A percentile compares a stretch with the other conserved stretches of the same genome.
Evolutionary conservation across 2,797 vertebrate species (phyloP).

Genomic region (Sebastes minor): DNA sequence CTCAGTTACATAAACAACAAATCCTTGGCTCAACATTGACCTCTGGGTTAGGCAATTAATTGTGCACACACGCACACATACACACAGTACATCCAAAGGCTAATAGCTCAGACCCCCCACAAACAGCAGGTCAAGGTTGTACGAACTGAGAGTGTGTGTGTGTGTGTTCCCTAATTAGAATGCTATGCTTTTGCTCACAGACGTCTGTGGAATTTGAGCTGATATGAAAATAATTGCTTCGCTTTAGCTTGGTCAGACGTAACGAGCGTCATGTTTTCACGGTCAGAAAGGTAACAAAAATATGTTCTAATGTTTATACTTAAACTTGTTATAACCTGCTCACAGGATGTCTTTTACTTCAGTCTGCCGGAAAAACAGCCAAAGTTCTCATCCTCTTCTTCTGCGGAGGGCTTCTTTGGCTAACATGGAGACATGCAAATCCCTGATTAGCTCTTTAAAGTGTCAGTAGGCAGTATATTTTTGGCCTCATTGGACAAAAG

Average conservation of each 20-base stretch:
- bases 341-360: not conserved
- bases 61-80: constrained; percentile 5
- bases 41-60: constrained; percentile 52
- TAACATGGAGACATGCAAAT: constrained; percentile 22
- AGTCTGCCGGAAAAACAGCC: not conserved
- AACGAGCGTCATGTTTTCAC: constrained; percentile 42
- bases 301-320: constrained; percentile 15
- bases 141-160: constrained; percentile 11
- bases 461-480: too few species aligned
- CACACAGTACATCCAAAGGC: constrained; percentile 33
- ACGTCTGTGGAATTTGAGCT: constrained; percentile 69
- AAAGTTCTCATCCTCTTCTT: not conserved
- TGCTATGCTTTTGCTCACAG: constrained; percentile 53
- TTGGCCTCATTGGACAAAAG: too few species aligned
- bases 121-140: constrained; percentile 45
- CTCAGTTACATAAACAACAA: constrained; percentile 60
- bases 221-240: constrained; percentile 75
- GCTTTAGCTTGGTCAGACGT: constrained; percentile 40
- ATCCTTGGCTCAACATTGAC: constrained; percentile 59
- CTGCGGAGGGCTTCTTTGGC: not conserved
- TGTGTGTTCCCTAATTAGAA: constrained; percentile 45
- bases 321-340: constrained; percentile 5
- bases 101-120: constrained; percentile 62
- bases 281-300: constrained; percentile 21
- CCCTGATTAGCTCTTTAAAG: constrained; percentile 22